Percentiles rank a stretch among this genome's conserved stretches.
These are phyloP conservation scores for Agonopterix alstromeriana DNA, from an alignment of 2,888 invertebrate species.

Conservation along the genomic window DNA sequence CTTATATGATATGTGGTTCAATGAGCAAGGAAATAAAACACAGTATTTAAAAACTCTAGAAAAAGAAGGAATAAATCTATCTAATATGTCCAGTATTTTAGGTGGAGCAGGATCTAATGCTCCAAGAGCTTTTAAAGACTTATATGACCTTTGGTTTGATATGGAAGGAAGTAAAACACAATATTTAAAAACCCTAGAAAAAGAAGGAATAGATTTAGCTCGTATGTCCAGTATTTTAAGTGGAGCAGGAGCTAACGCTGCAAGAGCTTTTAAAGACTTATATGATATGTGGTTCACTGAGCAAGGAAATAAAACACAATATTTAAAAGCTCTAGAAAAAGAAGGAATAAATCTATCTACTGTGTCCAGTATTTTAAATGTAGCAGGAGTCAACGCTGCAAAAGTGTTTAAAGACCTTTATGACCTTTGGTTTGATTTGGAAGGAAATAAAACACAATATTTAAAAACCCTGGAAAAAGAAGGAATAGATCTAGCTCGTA, in stretches of 20 bases:
- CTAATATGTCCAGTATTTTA: no score
- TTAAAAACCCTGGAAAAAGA: constrained; percentile 12
- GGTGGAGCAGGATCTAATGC: no score
- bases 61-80: no score
- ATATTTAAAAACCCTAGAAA: no score
- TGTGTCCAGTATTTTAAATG: background rate
- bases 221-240: background rate
- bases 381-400: constrained; percentile 9
- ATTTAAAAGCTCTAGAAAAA: no score
- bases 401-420: constrained; percentile 27
- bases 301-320: background rate
- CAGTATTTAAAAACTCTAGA: no score
- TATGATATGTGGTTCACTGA: background rate
- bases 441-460: constrained; percentile 19
- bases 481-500: no score
- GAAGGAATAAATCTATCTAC: background rate
- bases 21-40: no score
- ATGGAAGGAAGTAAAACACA: no score
- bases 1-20: no score
- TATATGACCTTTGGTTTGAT: no score
- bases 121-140: no score
- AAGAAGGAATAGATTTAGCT: background rate
- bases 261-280: background rate
- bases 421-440: constrained; percentile 23
- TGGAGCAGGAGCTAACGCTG: background rate